Conservation (phyloP, 30 jellyfish, hydroid and myxozoan genomes). For the Turritopsis rubra region DNA sequence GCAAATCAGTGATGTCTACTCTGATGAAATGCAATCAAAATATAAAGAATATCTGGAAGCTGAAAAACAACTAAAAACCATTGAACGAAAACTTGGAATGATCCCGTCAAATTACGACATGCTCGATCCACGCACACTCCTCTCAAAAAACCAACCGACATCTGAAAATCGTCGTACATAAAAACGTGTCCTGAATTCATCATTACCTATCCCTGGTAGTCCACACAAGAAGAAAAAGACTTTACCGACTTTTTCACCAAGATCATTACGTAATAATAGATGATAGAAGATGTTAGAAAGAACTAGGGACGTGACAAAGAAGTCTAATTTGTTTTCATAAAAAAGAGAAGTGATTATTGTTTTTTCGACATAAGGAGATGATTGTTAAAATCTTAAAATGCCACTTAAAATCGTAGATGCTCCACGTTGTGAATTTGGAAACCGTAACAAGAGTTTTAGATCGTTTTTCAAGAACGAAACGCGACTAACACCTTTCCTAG, state of each 20-base stretch:
- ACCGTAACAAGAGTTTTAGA: no score
- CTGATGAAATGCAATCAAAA: constrained; percentile 35
- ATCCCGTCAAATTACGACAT: constrained; percentile 4
- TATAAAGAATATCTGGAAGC: constrained; percentile 40
- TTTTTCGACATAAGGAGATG: no score
- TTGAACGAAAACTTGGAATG: constrained; percentile 38
- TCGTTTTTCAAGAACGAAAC: no score
- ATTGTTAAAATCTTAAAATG: no score
- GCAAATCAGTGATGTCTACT: constrained; percentile 33
- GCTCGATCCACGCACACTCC: no score
- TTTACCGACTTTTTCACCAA: neutral
- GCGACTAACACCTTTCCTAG: no score
- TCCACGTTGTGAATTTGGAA: no score
- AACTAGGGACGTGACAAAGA: no score
- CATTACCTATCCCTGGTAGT: neutral
- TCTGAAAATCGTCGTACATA: neutral
- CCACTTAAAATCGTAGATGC: no score
- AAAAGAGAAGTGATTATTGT: neutral
- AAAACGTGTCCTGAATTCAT: neutral
- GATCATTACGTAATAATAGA: neutral
- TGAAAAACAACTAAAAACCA: constrained; percentile 31
- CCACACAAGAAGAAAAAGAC: neutral
- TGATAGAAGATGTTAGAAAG: neutral
- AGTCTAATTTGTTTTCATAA: no score
- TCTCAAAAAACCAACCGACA: neutral